Evolutionary conservation across 2,113 vertebrate species (phyloP).

Genomic region (Phalacrocorax carbo): DNA sequence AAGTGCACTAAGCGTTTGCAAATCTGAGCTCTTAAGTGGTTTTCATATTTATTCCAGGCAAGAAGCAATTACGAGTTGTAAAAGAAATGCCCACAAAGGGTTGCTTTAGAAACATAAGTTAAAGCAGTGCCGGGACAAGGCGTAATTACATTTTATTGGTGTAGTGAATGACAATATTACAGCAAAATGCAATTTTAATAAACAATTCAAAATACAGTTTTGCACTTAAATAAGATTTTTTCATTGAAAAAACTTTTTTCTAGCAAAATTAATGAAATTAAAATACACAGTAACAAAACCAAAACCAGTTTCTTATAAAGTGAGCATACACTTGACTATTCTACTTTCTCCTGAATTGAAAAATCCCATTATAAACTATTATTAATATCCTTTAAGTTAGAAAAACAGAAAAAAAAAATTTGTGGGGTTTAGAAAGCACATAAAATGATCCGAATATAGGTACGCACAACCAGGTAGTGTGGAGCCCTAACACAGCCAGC

Average conservation of each 20-base stretch:
- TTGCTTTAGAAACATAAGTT: neutral
- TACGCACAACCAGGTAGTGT: too few species aligned
- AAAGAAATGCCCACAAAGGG: neutral
- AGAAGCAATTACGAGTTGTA: neutral
- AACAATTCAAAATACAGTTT: neutral
- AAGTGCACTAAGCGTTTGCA: neutral
- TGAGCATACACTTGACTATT: neutral
- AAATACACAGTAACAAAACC: neutral
- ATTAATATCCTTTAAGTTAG: neutral
- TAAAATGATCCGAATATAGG: neutral
- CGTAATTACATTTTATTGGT: neutral
- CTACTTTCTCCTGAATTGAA: neutral
- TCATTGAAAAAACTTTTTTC: neutral
- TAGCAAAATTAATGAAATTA: neutral
- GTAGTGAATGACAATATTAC: neutral
- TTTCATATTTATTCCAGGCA: neutral
- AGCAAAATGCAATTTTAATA: neutral
- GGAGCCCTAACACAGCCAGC: neutral
- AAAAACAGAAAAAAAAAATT: neutral
- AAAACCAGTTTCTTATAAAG: neutral
- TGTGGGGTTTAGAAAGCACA: neutral
- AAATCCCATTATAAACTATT: neutral
- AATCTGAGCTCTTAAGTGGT: neutral
- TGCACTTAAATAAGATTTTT: neutral
- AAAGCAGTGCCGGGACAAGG: neutral